Evolutionary conservation across 2,113 vertebrate species (phyloP), one percentile per base, ranked within the genome.

Genomic region (Oncorhynchus clarkii): DNA sequence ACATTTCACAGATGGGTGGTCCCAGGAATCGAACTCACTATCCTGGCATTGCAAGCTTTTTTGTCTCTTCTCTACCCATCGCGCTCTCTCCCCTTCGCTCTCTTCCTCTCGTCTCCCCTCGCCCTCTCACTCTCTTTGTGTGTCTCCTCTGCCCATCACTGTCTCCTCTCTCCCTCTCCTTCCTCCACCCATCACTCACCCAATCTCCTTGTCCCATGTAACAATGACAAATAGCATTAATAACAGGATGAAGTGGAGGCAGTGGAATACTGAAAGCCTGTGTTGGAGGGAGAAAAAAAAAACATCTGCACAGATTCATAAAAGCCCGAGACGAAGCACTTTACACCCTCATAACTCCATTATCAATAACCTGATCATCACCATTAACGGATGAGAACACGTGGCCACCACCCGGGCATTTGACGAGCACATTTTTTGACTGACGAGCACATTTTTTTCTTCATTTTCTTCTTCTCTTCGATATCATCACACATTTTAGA

Each of bases 391-490:
- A 77, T 82, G 78, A 70, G 73, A 24, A 59, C 27, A 75, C 76
- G 80, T 71, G 5, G 1, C 31, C 31, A 5, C 80, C 74, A 77
- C 81, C 68, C 2, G 67, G 76, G 13, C 75, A 6, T 7, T 88
- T 84, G 85, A 90, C 87, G 84, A 78, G 76, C 64, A 83, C 79
- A 54, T 85, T 88, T 81, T 86, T 71, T 88, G 84, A 92, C 79
- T 84, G 85, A 90, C 87, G 84, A 78, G 76, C 59, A 83, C 79
- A 49, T 85, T 88, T 81, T 81, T 77, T 81, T 71, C 60, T 85
- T 78, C 65, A 84, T 88, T 81, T 81, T 78, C 82, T 72, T 78
- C 67, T 85, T 78, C 65, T 86, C 80, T 85, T 72, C 82, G 81
- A 75, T 78, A 78, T 81, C 73, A 83, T 76, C 29, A 14, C 7